Evolutionary conservation across 2,113 vertebrate species (phyloP), one percentile per base, ranked within the genome.

Genomic region (Cynoglossus semilaevis): DNA sequence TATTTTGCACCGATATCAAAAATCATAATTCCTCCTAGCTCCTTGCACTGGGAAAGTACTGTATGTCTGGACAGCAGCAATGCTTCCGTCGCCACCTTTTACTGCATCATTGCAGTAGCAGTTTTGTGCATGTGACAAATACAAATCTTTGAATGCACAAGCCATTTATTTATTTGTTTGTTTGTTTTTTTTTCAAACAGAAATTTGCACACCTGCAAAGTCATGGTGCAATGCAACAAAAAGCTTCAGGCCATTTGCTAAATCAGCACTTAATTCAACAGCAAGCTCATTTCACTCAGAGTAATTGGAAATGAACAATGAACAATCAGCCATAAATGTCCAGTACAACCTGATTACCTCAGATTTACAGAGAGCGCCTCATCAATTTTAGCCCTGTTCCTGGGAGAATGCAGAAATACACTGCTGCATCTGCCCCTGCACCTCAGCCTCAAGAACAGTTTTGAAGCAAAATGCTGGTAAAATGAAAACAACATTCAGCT

Each of bases 401-500:
- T 36, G 51, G 6, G 38, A 35, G 53, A 69, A 64, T n/a, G 16
- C 1, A 46, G 34, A 70, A 38, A 63, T 42, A 53, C 52, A 65
- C 14, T 2, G 40, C 7, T 9, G 46, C 18, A 37, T 43, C 70
- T 59, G 29, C 59, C 66, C 69, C 14, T 53, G 51, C 43, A 14
- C 51, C 16, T 35, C 13, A 52, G 38, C 50, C 13, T 57, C 43
- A 41, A 58, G 57, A 70, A 43, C 58, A 62, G 7, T 15, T 58
- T 63, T 70, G 44, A 58, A 55, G 62, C 57, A 61, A 58, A 40
- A 54, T 43, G 36, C 40, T 41, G 18, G 12, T 17, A 13, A 40
- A 45, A 58, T n/a, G n/a, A n/a, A n/a, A n/a, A n/a, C n/a, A n/a
- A 71, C 57, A 79, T 80, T 83, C 54, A 44, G 34, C 53, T 70